Evolutionary conservation across 2,113 vertebrate genomes (phyloP).

Genomic region (Proteles cristata): DNA sequence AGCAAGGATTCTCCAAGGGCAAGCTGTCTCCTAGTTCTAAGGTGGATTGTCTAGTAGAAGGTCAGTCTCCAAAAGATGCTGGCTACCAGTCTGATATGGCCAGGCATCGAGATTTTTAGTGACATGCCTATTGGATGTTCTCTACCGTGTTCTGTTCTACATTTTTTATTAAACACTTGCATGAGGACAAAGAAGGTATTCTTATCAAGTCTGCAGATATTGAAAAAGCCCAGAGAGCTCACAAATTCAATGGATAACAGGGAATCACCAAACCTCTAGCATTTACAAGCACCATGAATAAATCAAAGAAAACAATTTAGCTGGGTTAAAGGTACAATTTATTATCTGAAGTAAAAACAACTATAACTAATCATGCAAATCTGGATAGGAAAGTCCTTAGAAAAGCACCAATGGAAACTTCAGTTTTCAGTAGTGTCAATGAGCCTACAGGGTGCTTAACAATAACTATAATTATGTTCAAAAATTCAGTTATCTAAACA

Average conservation of each 20-base stretch:
- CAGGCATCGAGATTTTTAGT: background rate
- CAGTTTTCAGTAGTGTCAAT: background rate
- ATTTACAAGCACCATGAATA: background rate
- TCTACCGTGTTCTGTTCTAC: background rate
- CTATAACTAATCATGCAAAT: background rate
- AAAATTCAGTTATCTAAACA: background rate
- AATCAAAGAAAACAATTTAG: conserved; percentile 16
- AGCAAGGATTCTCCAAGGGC: background rate
- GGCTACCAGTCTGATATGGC: background rate
- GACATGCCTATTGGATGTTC: background rate
- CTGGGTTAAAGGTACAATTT: background rate
- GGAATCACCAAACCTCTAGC: background rate
- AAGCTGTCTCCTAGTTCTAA: background rate
- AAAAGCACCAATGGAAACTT: conserved; percentile 30
- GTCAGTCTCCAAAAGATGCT: background rate
- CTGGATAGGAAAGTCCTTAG: background rate
- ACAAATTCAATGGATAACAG: background rate
- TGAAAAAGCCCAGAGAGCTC: background rate
- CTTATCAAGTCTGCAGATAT: background rate
- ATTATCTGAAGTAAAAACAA: background rate
- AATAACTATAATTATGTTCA: background rate
- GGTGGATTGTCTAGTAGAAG: background rate
- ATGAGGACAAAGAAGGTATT: background rate
- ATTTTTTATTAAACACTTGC: background rate
- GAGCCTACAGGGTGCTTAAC: background rate